Percentiles rank a stretch among this genome's conserved stretches.
These are phyloP conservation scores for Aradophagus sp. DNA, from an alignment of 1,140 invertebrate species.

Conservation along the genomic window DNA sequence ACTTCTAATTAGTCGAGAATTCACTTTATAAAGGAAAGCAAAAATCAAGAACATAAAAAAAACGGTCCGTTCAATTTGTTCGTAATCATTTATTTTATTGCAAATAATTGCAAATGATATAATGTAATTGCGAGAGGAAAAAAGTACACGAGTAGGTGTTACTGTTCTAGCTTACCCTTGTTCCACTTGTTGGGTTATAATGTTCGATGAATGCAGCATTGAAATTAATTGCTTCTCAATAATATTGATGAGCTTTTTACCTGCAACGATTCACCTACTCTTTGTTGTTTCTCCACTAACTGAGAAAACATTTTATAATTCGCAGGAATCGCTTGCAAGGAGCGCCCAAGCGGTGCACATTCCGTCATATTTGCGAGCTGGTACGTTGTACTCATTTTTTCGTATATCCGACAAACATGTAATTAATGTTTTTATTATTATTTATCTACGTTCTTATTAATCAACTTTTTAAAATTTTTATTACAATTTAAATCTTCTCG, in stretches of 20 bases:
- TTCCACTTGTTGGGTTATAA: slow-evolving; percentile 46
- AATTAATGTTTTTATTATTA: no score
- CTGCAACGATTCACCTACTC: slow-evolving; percentile 6
- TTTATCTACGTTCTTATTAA: no score
- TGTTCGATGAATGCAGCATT: slow-evolving; percentile 31
- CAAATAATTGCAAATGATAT: slow-evolving; percentile 33
- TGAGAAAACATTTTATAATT: no score
- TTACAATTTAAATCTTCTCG: no score
- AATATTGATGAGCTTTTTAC: slow-evolving; percentile 20
- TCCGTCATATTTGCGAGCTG: no score
- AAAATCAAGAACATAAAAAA: neutral
- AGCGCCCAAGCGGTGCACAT: no score
- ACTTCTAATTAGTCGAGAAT: no score
- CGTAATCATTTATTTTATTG: slow-evolving; percentile 14
- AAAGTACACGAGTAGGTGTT: slow-evolving; percentile 40
- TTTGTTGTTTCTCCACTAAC: neutral
- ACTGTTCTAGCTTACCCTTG: slow-evolving; percentile 34
- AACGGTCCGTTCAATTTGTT: slow-evolving; percentile 13
- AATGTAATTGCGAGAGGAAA: slow-evolving; percentile 42
- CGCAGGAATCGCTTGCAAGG: slow-evolving; percentile 21
- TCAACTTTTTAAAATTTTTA: no score
- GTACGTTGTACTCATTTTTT: no score
- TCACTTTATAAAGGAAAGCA: no score
- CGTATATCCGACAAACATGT: no score
- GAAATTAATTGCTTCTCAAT: slow-evolving; percentile 29